These are phyloP conservation scores for Salminus brasiliensis DNA, from an alignment of 2,113 vertebrate genomes.

Conservation along the genomic window DNA sequence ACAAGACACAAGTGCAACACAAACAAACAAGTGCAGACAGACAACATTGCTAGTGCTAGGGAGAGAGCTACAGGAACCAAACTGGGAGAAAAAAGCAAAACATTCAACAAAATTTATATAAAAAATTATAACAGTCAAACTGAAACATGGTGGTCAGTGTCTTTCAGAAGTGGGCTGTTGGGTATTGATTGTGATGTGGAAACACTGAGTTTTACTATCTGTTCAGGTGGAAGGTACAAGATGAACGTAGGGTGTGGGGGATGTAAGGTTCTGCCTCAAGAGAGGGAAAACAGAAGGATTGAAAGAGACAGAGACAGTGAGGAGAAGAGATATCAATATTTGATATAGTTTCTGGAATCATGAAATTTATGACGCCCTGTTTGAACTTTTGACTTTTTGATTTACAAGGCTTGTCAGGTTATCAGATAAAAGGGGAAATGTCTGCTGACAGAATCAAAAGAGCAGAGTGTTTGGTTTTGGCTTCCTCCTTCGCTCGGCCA, in stretches of 20 bases:
- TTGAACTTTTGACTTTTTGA: constrained; percentile 57
- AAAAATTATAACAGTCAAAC: too few species aligned
- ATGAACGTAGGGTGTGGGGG: neutral
- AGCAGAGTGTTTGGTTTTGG: constrained; percentile 47
- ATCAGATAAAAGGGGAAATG: constrained; percentile 50
- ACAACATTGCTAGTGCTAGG: too few species aligned
- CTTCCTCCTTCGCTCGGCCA: constrained; percentile 26
- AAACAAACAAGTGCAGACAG: too few species aligned
- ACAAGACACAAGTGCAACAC: too few species aligned
- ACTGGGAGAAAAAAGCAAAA: too few species aligned
- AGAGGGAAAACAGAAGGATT: neutral
- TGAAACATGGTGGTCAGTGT: too few species aligned
- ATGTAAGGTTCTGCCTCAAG: neutral
- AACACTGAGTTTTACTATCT: neutral
- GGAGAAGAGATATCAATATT: neutral
- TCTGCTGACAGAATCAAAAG: constrained; percentile 53
- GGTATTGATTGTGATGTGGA: neutral
- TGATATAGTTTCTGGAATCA: constrained; percentile 48
- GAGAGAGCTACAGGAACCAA: too few species aligned
- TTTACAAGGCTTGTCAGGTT: constrained; percentile 58
- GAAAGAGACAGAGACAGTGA: neutral
- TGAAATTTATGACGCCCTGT: constrained; percentile 12
- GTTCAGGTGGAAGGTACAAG: neutral
- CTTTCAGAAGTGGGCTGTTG: neutral
- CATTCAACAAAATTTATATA: too few species aligned